Base-by-base conservation (phyloP, 2,113 vertebrate species). In the Notothenia rossii region DNA sequence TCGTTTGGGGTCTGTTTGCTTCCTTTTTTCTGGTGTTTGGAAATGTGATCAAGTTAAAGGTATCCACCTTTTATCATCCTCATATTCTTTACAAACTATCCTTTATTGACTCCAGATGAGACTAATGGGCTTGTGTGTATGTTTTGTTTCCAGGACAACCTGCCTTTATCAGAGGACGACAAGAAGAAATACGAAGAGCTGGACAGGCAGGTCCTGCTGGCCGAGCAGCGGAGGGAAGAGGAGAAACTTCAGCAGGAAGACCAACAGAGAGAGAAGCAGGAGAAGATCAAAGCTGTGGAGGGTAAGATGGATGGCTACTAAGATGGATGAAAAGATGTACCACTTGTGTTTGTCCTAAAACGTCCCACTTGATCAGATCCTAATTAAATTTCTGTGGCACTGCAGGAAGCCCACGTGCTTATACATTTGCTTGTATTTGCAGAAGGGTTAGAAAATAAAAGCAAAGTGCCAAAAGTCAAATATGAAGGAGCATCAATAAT, bases 271-370 rank as follows among this genome's bases (percentile, higher is more conserved):
- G 97, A 98, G 79, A 93, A 98, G 93, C 94, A 96, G 73, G 98
- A 99, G 83, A 96, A 96, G 77, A 95, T 98, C 78, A 97, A 97
- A 94, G 97, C 98, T 1, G 97, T 97, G 49, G 97, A 99, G 94
- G 98, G 98, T 99, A 93, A 87, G 82, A 96, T 96, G 88, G 67
- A 81, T 69, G 62, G 25, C 43, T 18, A 20, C 15, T 0, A 45
- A 49, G 9, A 79, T 5, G 15, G 14, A 20, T 53, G 4, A 7
- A 45, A 70, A 71, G 15, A 9, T 59, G 48, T 72, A 5, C 45
- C 20, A 12, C 10, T 40, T 75, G 0, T 36, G 15, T 50, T 40
- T 59, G 4, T 29, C 10, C 7, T n/a, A 50, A 75, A 53, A 18
- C 7, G 13, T 12, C 1, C 8, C 5, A 11, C 20, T 51, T 45